Evolutionary conservation across 2,888 invertebrate genomes (phyloP).

Genomic region (Empis livida): DNA sequence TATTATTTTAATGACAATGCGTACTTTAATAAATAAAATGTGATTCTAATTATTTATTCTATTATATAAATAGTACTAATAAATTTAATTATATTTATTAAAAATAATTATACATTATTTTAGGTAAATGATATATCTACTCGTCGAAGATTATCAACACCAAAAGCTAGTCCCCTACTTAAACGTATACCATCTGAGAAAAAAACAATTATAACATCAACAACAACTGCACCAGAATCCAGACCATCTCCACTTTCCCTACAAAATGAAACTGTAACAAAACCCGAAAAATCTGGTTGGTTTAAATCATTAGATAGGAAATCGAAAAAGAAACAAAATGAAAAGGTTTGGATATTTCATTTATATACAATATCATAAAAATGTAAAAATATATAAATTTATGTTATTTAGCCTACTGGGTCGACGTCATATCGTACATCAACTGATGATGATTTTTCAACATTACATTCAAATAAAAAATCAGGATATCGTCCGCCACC

Average conservation of each 20-base stretch:
- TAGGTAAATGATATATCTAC: conserved; percentile 46
- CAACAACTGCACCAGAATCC: conserved; percentile 26
- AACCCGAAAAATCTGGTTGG: conserved; percentile 51
- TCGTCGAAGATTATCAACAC: conserved; percentile 61
- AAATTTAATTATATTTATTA: background rate
- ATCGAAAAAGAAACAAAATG: conserved; percentile 49
- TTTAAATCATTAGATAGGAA: conserved; percentile 66
- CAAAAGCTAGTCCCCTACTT: conserved; percentile 52
- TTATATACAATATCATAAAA: conserved; percentile 16
- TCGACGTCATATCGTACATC: conserved; percentile 11
- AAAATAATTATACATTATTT: background rate
- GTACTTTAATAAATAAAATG: no score
- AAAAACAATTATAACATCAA: conserved; percentile 11
- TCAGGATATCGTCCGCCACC: conserved; percentile 13
- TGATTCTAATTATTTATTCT: no score
- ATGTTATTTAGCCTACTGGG: background rate
- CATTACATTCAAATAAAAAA: conserved; percentile 9
- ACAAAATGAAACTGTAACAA: conserved; percentile 32
- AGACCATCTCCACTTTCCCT: conserved; percentile 34
- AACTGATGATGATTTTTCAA: conserved; percentile 15
- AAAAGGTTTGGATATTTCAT: conserved; percentile 19
- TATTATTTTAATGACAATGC: no score
- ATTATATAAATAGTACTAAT: no score
- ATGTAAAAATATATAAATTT: background rate
- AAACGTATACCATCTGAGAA: conserved; percentile 45